phyloP scores from a whole-genome alignment of 2,888 invertebrate species.

The Lasioglossum morio region DNA sequence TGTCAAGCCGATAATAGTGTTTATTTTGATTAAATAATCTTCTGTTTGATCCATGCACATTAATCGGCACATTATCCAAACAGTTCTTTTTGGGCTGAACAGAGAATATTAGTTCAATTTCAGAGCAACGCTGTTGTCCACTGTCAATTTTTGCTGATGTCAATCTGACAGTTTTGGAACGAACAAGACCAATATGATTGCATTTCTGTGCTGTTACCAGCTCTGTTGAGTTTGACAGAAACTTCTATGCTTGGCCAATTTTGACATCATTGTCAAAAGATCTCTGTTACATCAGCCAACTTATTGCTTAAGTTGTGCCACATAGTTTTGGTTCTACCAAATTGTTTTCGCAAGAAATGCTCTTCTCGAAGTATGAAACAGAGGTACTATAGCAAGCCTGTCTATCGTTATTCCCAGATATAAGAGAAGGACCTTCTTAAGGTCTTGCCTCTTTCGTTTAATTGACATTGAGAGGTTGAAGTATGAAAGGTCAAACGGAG shows the following conservation, averaged over 20 bases:
- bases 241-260: not conserved
- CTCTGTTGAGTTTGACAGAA: conserved; percentile 15
- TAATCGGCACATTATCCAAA: conserved; percentile 41
- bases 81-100: conserved; percentile 21
- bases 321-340: conserved; percentile 23
- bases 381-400: conserved; percentile 35
- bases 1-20: conserved; percentile 43
- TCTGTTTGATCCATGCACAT: conserved; percentile 20
- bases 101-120: conserved; percentile 54
- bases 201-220: conserved; percentile 5
- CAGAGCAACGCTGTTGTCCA: conserved; percentile 34
- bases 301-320: conserved; percentile 14
- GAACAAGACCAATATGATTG: conserved; percentile 21
- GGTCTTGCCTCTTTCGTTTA: conserved; percentile 39
- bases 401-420: conserved; percentile 20
- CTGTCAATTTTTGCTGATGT: conserved; percentile 51
- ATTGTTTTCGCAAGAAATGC: conserved; percentile 46
- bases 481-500: conserved; percentile 82
- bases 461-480: conserved; percentile 79
- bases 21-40: conserved; percentile 24
- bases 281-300: conserved; percentile 4
- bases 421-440: conserved; percentile 45
- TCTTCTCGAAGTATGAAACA: conserved; percentile 30
- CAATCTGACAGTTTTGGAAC: conserved; percentile 50
- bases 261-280: conserved; percentile 10